phyloP scores from a whole-genome alignment of 1,140 invertebrate genomes.

The Drosophila pallidifrons region DNA sequence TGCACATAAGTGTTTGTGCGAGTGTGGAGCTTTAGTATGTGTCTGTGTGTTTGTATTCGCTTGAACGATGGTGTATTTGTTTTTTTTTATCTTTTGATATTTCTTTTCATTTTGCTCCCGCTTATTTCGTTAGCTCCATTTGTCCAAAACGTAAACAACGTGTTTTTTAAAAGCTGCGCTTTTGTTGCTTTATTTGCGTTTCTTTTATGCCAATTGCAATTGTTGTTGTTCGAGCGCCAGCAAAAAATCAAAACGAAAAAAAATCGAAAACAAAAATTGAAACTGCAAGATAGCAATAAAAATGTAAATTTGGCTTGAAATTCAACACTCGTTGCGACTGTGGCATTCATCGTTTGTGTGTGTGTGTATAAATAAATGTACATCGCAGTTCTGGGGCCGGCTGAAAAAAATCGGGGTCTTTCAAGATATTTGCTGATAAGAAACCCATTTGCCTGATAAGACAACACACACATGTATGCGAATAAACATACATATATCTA shows the following conservation, averaged over 20 bases:
- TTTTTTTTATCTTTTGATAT: background rate
- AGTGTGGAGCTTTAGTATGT: constrained; percentile 5
- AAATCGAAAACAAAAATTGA: constrained; percentile 41
- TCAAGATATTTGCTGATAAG: constrained; percentile 73
- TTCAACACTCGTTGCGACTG: constrained; percentile 46
- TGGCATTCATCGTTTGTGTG: constrained; percentile 37
- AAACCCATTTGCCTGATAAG: constrained; percentile 64
- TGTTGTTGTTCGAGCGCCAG: constrained; percentile 15
- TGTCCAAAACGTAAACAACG: constrained; percentile 77
- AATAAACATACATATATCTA: constrained; percentile 42
- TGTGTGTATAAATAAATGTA: constrained; percentile 9
- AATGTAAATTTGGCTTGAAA: constrained; percentile 57
- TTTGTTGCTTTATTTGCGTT: constrained; percentile 16
- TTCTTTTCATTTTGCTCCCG: constrained; percentile 17
- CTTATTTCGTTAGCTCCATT: constrained; percentile 64
- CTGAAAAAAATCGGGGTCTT: constrained; percentile 53
- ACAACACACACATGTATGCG: constrained; percentile 33
- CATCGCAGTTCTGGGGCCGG: constrained; percentile 36
- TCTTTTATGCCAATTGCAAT: background rate
- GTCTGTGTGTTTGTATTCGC: background rate
- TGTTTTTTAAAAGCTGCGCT: constrained; percentile 53
- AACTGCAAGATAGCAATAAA: constrained; percentile 67
- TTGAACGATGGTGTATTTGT: background rate
- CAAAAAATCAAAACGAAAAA: constrained; percentile 13
- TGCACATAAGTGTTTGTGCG: constrained; percentile 5